These are phyloP conservation scores for Diplosoma virens DNA, from an alignment of 23 tunicate genomes.

Conservation along the genomic window DNA sequence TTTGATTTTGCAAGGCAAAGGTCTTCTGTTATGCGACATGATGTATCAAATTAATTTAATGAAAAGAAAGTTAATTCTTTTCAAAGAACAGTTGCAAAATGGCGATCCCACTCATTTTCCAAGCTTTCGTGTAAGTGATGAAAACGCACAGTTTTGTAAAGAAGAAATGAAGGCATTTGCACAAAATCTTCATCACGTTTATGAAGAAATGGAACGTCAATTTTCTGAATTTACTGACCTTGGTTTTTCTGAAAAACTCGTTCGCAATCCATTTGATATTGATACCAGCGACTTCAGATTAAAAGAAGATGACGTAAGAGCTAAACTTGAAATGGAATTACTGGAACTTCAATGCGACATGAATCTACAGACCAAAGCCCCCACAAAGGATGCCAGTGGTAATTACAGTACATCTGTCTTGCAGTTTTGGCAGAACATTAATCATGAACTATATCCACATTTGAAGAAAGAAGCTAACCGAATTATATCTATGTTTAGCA, in stretches of 20 bases:
- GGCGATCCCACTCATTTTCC: slow-evolving; percentile 9
- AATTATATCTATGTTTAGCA: not conserved
- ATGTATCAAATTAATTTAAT: slow-evolving; percentile 8
- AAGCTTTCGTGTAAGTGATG: slow-evolving; percentile 12
- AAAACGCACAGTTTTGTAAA: slow-evolving; percentile 14
- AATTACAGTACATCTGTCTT: slow-evolving; percentile 11
- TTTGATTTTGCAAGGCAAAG: not conserved
- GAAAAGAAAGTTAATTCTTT: not conserved
- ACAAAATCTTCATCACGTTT: slow-evolving; percentile 17
- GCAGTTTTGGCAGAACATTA: slow-evolving; percentile 1
- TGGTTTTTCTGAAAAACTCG: not conserved
- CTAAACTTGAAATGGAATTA: too few species aligned
- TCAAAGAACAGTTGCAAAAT: slow-evolving; percentile 21
- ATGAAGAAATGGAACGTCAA: not conserved
- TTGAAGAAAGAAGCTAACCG: not conserved
- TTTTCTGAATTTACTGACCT: slow-evolving; percentile 1
- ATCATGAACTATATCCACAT: not conserved
- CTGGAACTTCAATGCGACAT: slow-evolving; percentile 2
- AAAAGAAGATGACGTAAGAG: too few species aligned
- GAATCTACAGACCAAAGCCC: not conserved
- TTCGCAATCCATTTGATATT: slow-evolving; percentile 3
- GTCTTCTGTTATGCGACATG: slow-evolving; percentile 2
- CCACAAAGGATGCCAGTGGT: not conserved
- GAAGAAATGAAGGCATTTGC: not conserved
- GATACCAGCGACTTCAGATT: not conserved